A percentile compares a stretch with the other conserved stretches of the same genome.
Conservation (phyloP, 2,888 invertebrate genomes). For the Galerucella nymphaeae region DNA sequence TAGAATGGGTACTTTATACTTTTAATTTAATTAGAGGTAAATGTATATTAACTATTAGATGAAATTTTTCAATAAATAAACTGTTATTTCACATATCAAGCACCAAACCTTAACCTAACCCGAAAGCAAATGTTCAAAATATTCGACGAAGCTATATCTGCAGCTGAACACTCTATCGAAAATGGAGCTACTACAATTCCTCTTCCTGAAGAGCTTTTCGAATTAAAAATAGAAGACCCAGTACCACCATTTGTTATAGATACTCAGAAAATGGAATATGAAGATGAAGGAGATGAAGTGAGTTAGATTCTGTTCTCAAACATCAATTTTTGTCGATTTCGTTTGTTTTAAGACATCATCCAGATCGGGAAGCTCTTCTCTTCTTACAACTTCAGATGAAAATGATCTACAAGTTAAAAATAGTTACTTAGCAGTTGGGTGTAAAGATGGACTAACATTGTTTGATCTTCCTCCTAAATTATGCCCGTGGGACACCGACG, state of each 20-base stretch:
- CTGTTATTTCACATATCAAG: conserved; percentile 43
- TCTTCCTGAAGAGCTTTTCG: conserved; percentile 54
- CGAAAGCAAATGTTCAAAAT: conserved; percentile 56
- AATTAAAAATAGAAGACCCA: conserved; percentile 31
- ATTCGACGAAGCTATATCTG: conserved; percentile 58
- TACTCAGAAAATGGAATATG: background rate
- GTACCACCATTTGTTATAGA: background rate
- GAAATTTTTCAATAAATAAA: background rate
- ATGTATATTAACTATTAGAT: too few relatives aligned
- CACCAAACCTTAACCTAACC: conserved; percentile 53
- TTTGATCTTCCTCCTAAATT: conserved; percentile 48
- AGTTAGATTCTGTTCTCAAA: too few relatives aligned
- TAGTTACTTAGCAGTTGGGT: conserved; percentile 49
- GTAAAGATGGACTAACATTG: conserved; percentile 40
- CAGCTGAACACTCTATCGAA: conserved; percentile 58
- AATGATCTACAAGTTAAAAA: background rate
- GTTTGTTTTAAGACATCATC: conserved; percentile 13
- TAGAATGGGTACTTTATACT: conserved; percentile 60
- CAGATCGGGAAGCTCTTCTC: background rate
- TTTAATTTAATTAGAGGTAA: conserved; percentile 60
- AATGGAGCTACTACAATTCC: conserved; percentile 54
- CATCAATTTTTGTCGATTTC: too few relatives aligned
- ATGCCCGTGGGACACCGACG: conserved; percentile 42
- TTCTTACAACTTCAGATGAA: conserved; percentile 1
- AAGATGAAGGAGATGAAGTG: conserved; percentile 26